phyloP scores from a whole-genome alignment of 2,888 invertebrate genomes.

The Xestobium rufovillosum region DNA sequence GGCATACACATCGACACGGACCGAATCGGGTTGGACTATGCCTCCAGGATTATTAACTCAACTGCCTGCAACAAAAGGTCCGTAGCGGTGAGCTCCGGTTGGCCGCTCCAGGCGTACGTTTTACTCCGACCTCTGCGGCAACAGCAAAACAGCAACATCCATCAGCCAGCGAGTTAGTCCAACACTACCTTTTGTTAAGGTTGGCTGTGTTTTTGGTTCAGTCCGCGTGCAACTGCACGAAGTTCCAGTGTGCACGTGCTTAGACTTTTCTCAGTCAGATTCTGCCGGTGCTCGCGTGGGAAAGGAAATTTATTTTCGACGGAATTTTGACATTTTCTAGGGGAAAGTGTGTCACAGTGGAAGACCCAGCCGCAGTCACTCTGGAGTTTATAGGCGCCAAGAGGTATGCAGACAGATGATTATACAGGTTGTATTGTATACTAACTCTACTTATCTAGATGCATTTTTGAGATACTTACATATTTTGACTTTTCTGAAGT shows the following conservation, averaged over 20 bases:
- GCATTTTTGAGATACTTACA: no score
- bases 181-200: slow-evolving; percentile 21
- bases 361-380: slow-evolving; percentile 36
- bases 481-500: no score
- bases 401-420: no score
- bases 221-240: slow-evolving; percentile 19
- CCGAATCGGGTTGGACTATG: slow-evolving; percentile 33
- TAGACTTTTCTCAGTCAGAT: no score
- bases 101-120: slow-evolving; percentile 30
- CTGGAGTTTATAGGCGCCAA: slow-evolving; percentile 42
- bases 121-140: slow-evolving; percentile 29
- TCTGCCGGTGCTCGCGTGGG: no score
- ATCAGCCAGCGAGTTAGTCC: slow-evolving; percentile 22
- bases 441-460: no score
- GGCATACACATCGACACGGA: slow-evolving; percentile 7
- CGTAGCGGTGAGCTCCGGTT: slow-evolving; percentile 31
- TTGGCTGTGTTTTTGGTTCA: slow-evolving; percentile 19
- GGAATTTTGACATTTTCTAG: no score
- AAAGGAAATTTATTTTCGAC: no score
- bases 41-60: slow-evolving; percentile 38
- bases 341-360: slow-evolving; percentile 34
- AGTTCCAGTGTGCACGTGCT: slow-evolving; percentile 20
- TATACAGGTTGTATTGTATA: no score
- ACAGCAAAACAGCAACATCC: slow-evolving; percentile 25
- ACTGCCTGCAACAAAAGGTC: slow-evolving; percentile 37